Percentiles rank a stretch among this genome's conserved stretches.
These are phyloP conservation scores for Cyanoramphus novaezelandiae DNA, from an alignment of 2,113 vertebrate species.

Conservation along the genomic window DNA sequence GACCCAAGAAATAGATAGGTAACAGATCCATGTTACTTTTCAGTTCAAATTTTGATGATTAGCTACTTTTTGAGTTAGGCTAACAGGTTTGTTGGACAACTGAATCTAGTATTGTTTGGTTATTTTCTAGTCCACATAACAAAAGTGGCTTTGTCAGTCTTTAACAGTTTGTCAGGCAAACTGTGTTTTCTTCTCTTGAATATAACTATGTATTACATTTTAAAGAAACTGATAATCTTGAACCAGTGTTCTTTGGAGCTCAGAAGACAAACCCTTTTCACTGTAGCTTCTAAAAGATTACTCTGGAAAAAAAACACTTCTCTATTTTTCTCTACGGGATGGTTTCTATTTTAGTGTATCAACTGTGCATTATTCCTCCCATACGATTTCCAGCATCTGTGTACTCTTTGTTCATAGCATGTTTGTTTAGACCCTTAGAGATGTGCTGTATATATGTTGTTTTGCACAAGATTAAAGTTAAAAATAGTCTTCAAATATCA, in stretches of 20 bases:
- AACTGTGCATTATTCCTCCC: not conserved
- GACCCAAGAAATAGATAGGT: not conserved
- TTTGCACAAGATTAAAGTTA: not conserved
- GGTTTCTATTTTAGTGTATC: not conserved
- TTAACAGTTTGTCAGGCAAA: not conserved
- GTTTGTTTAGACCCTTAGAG: not conserved
- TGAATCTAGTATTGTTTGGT: not conserved
- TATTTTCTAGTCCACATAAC: not conserved
- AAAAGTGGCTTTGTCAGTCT: not conserved
- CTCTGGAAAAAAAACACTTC: not conserved
- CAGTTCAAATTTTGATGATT: not conserved
- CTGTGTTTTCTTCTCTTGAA: not conserved
- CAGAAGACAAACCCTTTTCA: not conserved
- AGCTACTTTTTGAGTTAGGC: not conserved
- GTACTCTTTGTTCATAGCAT: not conserved
- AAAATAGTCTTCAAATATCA: not conserved
- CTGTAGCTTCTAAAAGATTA: not conserved
- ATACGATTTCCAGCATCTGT: slow-evolving; percentile 14
- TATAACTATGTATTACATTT: not conserved
- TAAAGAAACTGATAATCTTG: not conserved
- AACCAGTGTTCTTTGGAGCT: not conserved
- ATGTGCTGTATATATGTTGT: not conserved
- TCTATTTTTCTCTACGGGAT: not conserved
- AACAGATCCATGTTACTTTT: not conserved
- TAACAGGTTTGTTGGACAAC: not conserved